Conservation (phyloP, 2,888 invertebrate species). For the Drosophila merina region DNA sequence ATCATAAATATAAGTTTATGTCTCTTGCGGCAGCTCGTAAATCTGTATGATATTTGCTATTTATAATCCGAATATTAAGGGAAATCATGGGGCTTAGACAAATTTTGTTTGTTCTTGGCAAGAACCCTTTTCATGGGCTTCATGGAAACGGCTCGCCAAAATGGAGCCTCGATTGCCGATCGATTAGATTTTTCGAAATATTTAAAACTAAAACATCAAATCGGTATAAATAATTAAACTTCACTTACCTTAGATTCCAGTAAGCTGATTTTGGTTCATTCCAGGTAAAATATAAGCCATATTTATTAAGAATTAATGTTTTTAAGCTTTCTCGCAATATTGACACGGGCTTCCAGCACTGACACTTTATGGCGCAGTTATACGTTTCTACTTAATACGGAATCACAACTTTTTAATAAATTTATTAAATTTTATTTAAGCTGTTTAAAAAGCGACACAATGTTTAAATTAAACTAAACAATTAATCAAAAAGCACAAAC, state of each 20-base stretch:
- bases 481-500: background rate
- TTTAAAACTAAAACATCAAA: background rate
- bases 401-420: too few relatives aligned
- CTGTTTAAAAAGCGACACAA: too few relatives aligned
- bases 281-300: background rate
- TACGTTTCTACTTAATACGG: too few relatives aligned
- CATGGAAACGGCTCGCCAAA: background rate
- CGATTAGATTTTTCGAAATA: background rate
- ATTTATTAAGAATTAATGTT: background rate
- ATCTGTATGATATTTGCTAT: conserved; percentile 35
- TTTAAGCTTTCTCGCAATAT: background rate
- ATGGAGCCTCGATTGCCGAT: background rate
- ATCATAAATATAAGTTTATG: conserved; percentile 73
- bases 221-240: background rate
- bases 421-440: too few relatives aligned
- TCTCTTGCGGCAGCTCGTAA: conserved; percentile 49
- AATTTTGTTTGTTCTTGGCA: background rate
- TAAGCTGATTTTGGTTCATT: background rate
- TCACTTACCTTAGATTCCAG: background rate
- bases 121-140: too few relatives aligned
- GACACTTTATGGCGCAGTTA: too few relatives aligned
- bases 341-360: too few relatives aligned
- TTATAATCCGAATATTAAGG: conserved; percentile 4
- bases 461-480: too few relatives aligned
- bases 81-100: background rate